Percentiles rank a stretch among this genome's conserved stretches.
phyloP scores from a whole-genome alignment of 2,888 invertebrate species.

The Arge pagana region DNA sequence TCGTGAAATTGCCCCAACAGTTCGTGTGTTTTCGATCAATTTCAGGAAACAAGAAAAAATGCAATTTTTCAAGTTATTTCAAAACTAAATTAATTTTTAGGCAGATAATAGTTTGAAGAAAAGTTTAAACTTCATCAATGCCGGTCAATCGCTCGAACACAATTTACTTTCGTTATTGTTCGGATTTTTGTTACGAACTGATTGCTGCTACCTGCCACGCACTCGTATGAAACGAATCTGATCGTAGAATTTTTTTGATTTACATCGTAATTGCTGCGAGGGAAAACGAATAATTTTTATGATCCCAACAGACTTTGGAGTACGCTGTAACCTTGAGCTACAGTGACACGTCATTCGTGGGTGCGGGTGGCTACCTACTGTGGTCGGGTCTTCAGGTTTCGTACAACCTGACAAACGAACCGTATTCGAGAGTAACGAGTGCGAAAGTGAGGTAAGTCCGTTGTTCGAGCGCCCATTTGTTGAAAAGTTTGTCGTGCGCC shows the following conservation, averaged over 20 bases:
- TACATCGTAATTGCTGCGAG: no score
- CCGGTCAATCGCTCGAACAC: neutral
- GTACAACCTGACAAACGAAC: constrained; percentile 34
- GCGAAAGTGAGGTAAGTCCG: constrained; percentile 42
- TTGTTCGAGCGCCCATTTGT: neutral
- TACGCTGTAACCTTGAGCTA: constrained; percentile 30
- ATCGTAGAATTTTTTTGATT: no score
- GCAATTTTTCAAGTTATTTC: no score
- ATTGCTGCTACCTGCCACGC: no score
- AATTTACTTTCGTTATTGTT: neutral
- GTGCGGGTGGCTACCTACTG: constrained; percentile 29
- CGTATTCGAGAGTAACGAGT: constrained; percentile 31
- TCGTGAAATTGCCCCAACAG: no score
- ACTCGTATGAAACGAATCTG: no score
- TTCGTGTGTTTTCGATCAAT: no score
- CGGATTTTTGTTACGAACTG: neutral
- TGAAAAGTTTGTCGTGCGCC: neutral
- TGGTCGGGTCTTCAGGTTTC: constrained; percentile 48
- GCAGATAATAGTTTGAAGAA: no score
- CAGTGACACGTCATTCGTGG: constrained; percentile 13
- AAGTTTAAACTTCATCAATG: neutral
- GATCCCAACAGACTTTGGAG: constrained; percentile 38
- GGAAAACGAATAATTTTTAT: no score
- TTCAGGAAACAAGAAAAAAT: no score
- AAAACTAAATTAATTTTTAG: no score